Evolutionary conservation across 2,113 vertebrate species (phyloP).

Genomic region (Gymnogyps californianus): DNA sequence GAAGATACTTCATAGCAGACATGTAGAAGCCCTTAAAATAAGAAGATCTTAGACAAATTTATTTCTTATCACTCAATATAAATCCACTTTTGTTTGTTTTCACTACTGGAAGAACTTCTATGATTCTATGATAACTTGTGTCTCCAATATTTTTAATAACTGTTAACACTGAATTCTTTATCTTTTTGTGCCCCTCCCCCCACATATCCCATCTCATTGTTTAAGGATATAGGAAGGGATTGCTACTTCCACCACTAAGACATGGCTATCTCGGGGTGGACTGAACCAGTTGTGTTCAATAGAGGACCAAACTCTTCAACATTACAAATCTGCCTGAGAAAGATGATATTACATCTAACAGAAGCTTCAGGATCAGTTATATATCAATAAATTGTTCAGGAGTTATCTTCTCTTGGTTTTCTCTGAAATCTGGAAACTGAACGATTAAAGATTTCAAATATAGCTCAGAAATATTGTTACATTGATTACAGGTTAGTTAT

Average conservation of each 20-base stretch:
- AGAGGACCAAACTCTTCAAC: not conserved
- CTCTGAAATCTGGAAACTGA: not conserved
- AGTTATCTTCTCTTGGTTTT: not conserved
- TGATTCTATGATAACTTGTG: not conserved
- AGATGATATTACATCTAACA: not conserved
- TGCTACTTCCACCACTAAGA: not conserved
- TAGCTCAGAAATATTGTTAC: not conserved
- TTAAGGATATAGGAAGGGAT: not conserved
- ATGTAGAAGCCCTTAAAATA: not conserved
- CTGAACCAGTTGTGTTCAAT: not conserved
- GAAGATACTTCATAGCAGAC: not conserved
- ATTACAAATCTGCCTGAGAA: not conserved
- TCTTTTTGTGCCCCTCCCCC: not conserved
- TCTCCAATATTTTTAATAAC: not conserved
- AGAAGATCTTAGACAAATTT: not conserved
- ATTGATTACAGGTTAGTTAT: not conserved
- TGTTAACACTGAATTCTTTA: not conserved
- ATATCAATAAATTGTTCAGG: not conserved
- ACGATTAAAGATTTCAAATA: not conserved
- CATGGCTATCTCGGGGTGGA: rapidly evolving
- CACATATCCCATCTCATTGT: not conserved
- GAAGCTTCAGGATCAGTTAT: not conserved
- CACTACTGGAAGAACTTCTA: not conserved
- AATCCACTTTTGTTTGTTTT: not conserved
- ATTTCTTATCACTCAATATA: not conserved